These are phyloP conservation scores for Dryoscopus gambensis DNA, from an alignment of 2,113 vertebrate genomes.

Conservation along the genomic window DNA sequence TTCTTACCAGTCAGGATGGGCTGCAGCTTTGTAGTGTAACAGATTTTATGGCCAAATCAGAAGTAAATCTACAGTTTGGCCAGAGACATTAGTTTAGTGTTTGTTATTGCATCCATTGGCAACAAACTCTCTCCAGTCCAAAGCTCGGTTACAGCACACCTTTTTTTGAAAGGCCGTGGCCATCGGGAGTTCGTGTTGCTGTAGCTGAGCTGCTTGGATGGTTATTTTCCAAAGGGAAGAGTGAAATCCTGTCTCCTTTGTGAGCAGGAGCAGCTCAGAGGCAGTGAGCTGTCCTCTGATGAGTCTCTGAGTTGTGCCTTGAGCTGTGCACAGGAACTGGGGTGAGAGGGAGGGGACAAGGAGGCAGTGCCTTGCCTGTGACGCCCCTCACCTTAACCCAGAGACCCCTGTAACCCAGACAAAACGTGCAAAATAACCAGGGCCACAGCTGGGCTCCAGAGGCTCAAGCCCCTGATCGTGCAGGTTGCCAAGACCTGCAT, in stretches of 20 bases:
- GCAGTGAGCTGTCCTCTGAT: neutral
- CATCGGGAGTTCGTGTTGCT: neutral
- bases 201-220: neutral
- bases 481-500: neutral
- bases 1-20: neutral
- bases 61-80: neutral
- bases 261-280: neutral
- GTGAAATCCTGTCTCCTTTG: neutral
- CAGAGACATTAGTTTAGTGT: neutral
- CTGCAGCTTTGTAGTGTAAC: neutral
- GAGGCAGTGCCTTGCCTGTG: neutral
- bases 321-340: neutral
- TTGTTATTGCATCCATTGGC: neutral
- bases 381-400: neutral
- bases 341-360: neutral
- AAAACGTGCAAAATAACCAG: rapidly evolving
- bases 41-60: neutral
- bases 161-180: neutral
- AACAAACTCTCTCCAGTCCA: neutral
- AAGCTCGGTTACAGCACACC: neutral
- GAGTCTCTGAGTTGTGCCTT: rapidly evolving
- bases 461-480: neutral
- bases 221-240: neutral
- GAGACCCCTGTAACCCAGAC: neutral
- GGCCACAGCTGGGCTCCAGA: neutral